Conservation (phyloP, 2,888 invertebrate species). For the Mamestra brassicae region DNA sequence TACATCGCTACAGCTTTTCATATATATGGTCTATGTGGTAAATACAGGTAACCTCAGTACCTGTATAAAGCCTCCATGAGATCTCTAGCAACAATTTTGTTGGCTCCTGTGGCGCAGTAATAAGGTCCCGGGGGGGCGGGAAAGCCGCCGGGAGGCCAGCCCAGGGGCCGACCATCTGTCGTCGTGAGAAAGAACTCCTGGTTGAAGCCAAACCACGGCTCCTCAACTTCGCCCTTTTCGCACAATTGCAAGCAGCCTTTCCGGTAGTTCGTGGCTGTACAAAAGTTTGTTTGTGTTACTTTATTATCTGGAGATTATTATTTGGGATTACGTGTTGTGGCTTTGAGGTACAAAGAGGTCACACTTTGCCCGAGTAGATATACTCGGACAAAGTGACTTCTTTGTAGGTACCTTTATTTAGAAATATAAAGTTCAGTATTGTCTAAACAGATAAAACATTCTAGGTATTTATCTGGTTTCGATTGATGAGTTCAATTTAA, state of each 20-base stretch:
- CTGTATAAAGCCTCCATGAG: conserved; percentile 94
- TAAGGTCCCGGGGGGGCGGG: conserved; percentile 94
- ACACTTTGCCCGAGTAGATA: no score
- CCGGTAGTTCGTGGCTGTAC: conserved; percentile 80
- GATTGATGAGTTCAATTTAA: no score
- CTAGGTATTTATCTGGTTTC: no score
- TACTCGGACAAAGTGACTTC: not conserved
- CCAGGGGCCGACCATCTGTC: conserved; percentile 92
- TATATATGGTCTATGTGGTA: not conserved
- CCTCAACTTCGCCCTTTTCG: conserved; percentile 90
- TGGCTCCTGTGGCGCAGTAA: conserved; percentile 96
- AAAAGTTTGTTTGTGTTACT: conserved; percentile 26
- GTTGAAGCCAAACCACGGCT: conserved; percentile 94
- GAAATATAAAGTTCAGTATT: no score
- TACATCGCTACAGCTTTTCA: not conserved
- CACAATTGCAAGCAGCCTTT: conserved; percentile 88
- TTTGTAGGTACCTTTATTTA: not conserved
- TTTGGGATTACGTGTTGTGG: not conserved
- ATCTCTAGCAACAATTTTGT: conserved; percentile 94
- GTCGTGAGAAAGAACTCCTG: conserved; percentile 90
- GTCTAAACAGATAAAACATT: no score
- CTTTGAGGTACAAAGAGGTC: not conserved
- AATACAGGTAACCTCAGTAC: conserved; percentile 60
- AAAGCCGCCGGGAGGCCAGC: conserved; percentile 93
- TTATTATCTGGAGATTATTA: conserved; percentile 7